Percentiles rank a stretch among this genome's conserved stretches.
Conservation (phyloP, 2,797 vertebrate species). For the Enteromius argenteus region DNA sequence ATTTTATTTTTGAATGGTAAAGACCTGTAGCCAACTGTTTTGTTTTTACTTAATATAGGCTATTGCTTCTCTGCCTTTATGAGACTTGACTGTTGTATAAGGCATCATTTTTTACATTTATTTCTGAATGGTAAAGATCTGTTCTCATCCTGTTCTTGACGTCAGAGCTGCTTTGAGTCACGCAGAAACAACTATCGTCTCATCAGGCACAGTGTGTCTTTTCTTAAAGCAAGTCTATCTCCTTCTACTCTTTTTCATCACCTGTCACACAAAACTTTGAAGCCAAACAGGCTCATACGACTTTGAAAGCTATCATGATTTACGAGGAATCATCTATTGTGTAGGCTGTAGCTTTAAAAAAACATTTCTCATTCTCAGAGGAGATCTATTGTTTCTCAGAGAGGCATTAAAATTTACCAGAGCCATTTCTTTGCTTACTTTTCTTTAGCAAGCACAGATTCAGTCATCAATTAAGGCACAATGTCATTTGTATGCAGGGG, state of each 20-base stretch:
- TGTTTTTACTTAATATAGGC: not conserved
- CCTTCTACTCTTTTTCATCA: constrained; percentile 24
- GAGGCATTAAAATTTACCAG: not conserved
- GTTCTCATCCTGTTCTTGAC: not conserved
- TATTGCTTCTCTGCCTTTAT: not conserved
- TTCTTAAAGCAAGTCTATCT: not conserved
- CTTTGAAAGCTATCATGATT: constrained; percentile 26
- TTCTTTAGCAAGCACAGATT: constrained; percentile 7
- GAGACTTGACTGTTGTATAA: not conserved
- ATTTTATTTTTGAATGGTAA: too few relatives aligned
- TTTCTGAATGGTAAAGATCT: not conserved
- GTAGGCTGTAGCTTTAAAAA: not conserved
- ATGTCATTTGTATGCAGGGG: constrained; percentile 31
- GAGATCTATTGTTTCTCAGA: not conserved
- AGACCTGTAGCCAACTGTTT: too few relatives aligned
- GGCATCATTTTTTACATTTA: not conserved
- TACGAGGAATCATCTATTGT: not conserved
- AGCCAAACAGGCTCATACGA: not conserved
- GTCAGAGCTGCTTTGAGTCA: not conserved
- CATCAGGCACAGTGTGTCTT: not conserved
- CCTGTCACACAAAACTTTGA: constrained; percentile 28
- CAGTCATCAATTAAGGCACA: not conserved
- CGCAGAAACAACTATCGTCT: not conserved
- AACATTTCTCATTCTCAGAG: not conserved
- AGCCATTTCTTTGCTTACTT: constrained; percentile 16